Conservation (phyloP, 92 coral and sea anemone genomes). For the Epizoanthus scotinus region DNA sequence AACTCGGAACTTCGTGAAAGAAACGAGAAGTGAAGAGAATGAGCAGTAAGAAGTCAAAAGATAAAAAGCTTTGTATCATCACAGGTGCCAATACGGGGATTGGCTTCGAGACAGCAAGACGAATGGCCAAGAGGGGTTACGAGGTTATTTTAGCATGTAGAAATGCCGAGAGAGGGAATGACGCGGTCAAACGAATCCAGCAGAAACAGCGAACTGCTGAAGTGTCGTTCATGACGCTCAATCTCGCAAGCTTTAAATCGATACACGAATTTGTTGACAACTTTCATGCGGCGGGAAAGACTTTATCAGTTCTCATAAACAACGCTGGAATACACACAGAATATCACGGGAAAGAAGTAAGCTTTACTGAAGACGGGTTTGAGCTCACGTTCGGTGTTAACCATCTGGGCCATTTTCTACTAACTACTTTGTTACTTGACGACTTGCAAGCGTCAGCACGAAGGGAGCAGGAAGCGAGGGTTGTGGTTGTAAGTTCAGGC, state of each 20-base stretch:
- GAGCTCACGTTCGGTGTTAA: slow-evolving; percentile 58
- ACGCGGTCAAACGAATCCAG: slow-evolving; percentile 47
- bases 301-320: slow-evolving; percentile 49
- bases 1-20: background rate
- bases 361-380: slow-evolving; percentile 54
- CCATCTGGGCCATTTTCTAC: slow-evolving; percentile 54
- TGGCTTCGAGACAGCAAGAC: slow-evolving; percentile 54
- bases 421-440: slow-evolving; percentile 47
- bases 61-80: slow-evolving; percentile 49
- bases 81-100: slow-evolving; percentile 65
- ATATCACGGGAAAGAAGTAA: slow-evolving; percentile 9
- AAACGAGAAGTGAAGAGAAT: background rate
- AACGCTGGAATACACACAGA: slow-evolving; percentile 44
- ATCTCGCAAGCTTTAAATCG: slow-evolving; percentile 51
- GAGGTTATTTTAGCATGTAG: slow-evolving; percentile 58
- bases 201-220: slow-evolving; percentile 45
- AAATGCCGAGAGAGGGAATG: slow-evolving; percentile 37
- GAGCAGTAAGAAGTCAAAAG: background rate
- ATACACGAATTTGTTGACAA: slow-evolving; percentile 45
- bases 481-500: slow-evolving; percentile 49
- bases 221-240: slow-evolving; percentile 53
- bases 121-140: slow-evolving; percentile 57
- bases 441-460: slow-evolving; percentile 50
- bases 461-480: slow-evolving; percentile 51
- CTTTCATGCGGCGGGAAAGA: slow-evolving; percentile 46